Evolutionary conservation across 2,797 vertebrate species (phyloP).

Genomic region (Argyrosomus regius): DNA sequence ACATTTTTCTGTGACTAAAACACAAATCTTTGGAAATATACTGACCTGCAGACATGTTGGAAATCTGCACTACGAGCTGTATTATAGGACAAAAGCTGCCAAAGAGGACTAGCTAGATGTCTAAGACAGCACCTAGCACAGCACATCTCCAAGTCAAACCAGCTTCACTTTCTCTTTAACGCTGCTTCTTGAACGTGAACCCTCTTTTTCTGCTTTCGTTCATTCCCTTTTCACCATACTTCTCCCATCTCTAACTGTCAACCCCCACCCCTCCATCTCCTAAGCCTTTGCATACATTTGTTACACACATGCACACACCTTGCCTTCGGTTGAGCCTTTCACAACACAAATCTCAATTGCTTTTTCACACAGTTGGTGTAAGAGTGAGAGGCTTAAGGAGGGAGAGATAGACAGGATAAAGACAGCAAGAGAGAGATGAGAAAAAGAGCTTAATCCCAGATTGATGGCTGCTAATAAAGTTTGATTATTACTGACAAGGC

Average conservation of each 20-base stretch:
- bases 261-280: not conserved
- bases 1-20: constrained; percentile 42
- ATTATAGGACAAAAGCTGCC: constrained; percentile 35
- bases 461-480: constrained; percentile 74
- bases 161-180: constrained; percentile 30
- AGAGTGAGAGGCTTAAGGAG: constrained; percentile 46
- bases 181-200: constrained; percentile 4
- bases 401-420: constrained; percentile 51
- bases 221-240: constrained; percentile 1
- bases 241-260: constrained; percentile 8
- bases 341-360: constrained; percentile 46
- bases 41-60: constrained; percentile 42
- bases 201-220: constrained; percentile 16
- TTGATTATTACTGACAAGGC: constrained; percentile 76
- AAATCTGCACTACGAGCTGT: constrained; percentile 40
- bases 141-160: constrained; percentile 61
- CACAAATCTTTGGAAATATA: constrained; percentile 51
- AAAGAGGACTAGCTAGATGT: constrained; percentile 28
- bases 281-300: constrained; percentile 26
- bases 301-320: constrained; percentile 37
- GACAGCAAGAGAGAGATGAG: constrained; percentile 43
- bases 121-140: constrained; percentile 48
- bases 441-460: constrained; percentile 57
- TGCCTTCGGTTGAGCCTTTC: constrained; percentile 37
- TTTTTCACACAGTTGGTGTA: constrained; percentile 48